These are phyloP conservation scores for Aethes cnicana DNA, from an alignment of 2,888 invertebrate genomes.

Conservation along the genomic window DNA sequence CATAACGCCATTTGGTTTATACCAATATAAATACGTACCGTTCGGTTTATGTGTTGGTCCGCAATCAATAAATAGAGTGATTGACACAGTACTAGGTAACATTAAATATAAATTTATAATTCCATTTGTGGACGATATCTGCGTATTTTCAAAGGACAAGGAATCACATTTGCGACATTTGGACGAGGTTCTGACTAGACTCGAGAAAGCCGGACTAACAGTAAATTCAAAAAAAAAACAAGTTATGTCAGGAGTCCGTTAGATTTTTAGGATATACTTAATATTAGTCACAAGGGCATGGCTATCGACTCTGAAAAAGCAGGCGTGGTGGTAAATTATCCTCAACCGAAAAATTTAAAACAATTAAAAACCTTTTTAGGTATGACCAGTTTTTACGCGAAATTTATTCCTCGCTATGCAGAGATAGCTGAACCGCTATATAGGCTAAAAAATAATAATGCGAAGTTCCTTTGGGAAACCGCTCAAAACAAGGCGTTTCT, in stretches of 20 bases:
- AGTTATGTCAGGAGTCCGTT: slow-evolving; percentile 12
- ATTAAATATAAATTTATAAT: slow-evolving; percentile 19
- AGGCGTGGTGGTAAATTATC: slow-evolving; percentile 12
- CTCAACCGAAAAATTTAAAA: slow-evolving; percentile 14
- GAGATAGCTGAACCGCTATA: slow-evolving; percentile 17
- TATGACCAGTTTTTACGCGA: slow-evolving; percentile 21
- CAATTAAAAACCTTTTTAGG: slow-evolving; percentile 24
- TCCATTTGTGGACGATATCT: slow-evolving; percentile 14
- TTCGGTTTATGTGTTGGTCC: slow-evolving; percentile 14
- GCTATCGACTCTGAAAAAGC: slow-evolving; percentile 7
- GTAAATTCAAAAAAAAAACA: slow-evolving; percentile 8
- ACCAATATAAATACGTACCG: slow-evolving; percentile 10
- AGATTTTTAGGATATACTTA: slow-evolving; percentile 12
- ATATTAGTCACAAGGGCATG: slow-evolving; percentile 4
- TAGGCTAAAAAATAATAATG: neutral
- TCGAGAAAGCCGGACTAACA: slow-evolving; percentile 5
- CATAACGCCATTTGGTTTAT: slow-evolving; percentile 1
- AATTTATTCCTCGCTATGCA: slow-evolving; percentile 19
- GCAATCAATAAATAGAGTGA: slow-evolving; percentile 3
- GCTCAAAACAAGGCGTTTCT: neutral
- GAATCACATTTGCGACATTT: slow-evolving; percentile 3
- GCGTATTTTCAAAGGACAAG: slow-evolving; percentile 10
- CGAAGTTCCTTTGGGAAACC: slow-evolving; percentile 1
- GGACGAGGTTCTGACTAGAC: slow-evolving; percentile 3
- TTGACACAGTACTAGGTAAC: slow-evolving; percentile 4